Conservation (phyloP, 2,113 vertebrate genomes). For the Theristicus caerulescens region DNA sequence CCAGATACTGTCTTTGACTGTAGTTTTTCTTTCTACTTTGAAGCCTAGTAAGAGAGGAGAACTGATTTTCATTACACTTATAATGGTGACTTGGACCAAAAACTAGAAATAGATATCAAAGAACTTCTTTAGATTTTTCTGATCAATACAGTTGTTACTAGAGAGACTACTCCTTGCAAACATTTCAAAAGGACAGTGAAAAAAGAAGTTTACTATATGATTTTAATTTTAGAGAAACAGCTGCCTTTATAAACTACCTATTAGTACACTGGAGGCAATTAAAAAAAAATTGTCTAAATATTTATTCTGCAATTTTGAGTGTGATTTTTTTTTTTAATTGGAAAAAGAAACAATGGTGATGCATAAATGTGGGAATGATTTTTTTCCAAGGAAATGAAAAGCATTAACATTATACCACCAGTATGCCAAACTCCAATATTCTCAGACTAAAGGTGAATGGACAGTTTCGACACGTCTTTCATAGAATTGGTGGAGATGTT, state of each 20-base stretch:
- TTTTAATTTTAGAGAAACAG: neutral
- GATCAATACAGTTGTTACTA: neutral
- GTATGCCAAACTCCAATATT: neutral
- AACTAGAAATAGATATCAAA: slow-evolving; percentile 13
- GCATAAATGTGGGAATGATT: neutral
- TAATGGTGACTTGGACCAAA: neutral
- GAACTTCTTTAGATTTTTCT: neutral
- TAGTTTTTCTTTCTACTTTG: neutral
- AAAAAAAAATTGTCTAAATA: neutral
- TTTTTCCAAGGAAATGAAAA: neutral
- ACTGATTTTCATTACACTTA: neutral
- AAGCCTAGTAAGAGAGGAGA: neutral
- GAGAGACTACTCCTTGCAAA: neutral
- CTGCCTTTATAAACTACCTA: neutral
- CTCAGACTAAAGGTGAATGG: neutral
- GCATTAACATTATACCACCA: neutral
- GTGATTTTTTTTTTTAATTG: neutral
- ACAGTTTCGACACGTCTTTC: neutral
- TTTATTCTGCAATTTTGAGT: neutral
- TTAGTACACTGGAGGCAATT: neutral
- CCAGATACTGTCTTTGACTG: neutral
- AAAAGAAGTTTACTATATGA: neutral
- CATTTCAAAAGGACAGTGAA: neutral
- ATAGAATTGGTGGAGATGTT: neutral
- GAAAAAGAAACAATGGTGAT: neutral